These are phyloP conservation scores for Isurus oxyrinchus DNA, from an alignment of 2,113 vertebrate genomes.

Conservation along the genomic window DNA sequence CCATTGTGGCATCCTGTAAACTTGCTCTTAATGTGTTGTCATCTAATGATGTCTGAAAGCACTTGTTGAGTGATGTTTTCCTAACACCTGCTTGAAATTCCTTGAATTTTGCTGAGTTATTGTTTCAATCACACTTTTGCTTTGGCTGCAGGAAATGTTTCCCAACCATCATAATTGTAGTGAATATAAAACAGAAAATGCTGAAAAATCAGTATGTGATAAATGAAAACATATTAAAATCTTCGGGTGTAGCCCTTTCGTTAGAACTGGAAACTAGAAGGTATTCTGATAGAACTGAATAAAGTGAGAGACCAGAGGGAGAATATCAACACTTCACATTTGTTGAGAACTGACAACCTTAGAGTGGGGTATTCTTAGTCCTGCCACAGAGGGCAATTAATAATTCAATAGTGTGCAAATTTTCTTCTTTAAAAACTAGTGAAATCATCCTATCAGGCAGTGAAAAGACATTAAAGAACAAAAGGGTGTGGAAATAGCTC, in stretches of 20 bases:
- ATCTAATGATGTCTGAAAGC: not conserved
- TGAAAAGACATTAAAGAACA: not conserved
- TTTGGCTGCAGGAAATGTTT: not conserved
- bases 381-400: not conserved
- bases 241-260: not conserved
- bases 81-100: not conserved
- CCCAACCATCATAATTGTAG: not conserved
- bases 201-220: not conserved
- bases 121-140: not conserved
- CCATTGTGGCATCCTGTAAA: not conserved
- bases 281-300: not conserved
- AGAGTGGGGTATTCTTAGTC: not conserved
- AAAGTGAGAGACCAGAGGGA: not conserved
- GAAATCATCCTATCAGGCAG: not conserved
- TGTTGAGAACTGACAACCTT: not conserved
- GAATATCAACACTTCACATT: not conserved
- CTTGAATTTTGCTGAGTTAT: not conserved
- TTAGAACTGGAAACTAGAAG: not conserved
- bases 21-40: not conserved
- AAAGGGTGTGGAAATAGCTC: not conserved
- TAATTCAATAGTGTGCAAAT: not conserved
- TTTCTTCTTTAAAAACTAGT: not conserved
- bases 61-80: not conserved
- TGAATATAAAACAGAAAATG: not conserved
- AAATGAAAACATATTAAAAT: not conserved